A percentile compares a stretch with the other conserved stretches of the same genome.
Evolutionary conservation across 2,888 invertebrate species (phyloP).

Genomic region (Mythimna loreyi): DNA sequence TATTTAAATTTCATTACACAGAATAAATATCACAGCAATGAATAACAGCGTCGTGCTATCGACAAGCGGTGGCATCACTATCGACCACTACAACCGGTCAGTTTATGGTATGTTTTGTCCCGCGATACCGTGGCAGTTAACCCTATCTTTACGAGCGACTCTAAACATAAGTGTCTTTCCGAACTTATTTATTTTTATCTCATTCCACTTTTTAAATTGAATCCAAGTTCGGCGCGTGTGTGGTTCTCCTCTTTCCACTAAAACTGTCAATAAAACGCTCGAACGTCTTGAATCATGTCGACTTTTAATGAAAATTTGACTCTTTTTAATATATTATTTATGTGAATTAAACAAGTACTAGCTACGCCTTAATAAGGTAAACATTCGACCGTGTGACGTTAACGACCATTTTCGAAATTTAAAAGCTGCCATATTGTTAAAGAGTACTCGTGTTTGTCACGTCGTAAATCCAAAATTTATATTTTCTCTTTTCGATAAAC

Average conservation of each 20-base stretch:
- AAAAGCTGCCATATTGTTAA: slow-evolving; percentile 77
- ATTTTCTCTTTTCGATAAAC: slow-evolving; percentile 65
- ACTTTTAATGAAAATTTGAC: slow-evolving; percentile 87
- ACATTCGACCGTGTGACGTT: slow-evolving; percentile 77
- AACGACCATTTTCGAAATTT: slow-evolving; percentile 81
- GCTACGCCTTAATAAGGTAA: slow-evolving; percentile 82
- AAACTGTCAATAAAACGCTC: slow-evolving; percentile 88
- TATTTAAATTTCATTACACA: slow-evolving; percentile 58
- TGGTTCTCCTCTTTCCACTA: slow-evolving; percentile 84
- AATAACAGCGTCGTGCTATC: slow-evolving; percentile 62
- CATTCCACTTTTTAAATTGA: slow-evolving; percentile 90
- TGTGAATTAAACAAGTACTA: slow-evolving; percentile 83
- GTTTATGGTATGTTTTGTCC: slow-evolving; percentile 90
- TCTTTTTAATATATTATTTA: slow-evolving; percentile 84
- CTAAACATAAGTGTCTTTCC: slow-evolving; percentile 90
- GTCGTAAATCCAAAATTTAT: slow-evolving; percentile 81
- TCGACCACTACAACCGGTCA: slow-evolving; percentile 84
- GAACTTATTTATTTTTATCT: slow-evolving; percentile 90
- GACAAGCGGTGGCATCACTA: slow-evolving; percentile 78
- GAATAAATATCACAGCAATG: slow-evolving; percentile 55
- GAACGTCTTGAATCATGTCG: slow-evolving; percentile 79
- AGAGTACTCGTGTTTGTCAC: slow-evolving; percentile 80
- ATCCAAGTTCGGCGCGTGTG: slow-evolving; percentile 88
- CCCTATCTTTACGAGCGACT: slow-evolving; percentile 90
- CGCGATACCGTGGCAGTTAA: slow-evolving; percentile 89